phyloP scores from a whole-genome alignment of 1,140 invertebrate species.

The Eubasilissa regina region DNA sequence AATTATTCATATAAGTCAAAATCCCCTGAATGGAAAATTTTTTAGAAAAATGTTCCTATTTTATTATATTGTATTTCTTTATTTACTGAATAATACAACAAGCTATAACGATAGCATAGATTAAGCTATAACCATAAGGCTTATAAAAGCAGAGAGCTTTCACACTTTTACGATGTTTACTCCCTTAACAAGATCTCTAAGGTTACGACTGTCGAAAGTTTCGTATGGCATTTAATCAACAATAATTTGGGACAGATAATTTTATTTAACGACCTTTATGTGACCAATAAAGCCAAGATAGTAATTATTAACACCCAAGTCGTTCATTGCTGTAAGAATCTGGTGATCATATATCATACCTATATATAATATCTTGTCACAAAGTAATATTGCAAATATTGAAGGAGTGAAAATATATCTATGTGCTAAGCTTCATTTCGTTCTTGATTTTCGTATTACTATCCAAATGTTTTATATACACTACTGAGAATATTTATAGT shows the following conservation, averaged over 20 bases:
- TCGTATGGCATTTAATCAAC: slow-evolving; percentile 23
- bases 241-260: slow-evolving; percentile 26
- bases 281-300: slow-evolving; percentile 10
- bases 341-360: too few relatives aligned
- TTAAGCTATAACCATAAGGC: slow-evolving; percentile 10
- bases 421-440: too few relatives aligned
- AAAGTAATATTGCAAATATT: too few relatives aligned
- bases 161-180: slow-evolving; percentile 48
- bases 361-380: too few relatives aligned
- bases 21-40: too few relatives aligned
- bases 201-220: slow-evolving; percentile 26
- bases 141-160: slow-evolving; percentile 33
- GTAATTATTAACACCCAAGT: background rate
- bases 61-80: background rate
- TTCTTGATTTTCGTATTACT: too few relatives aligned
- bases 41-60: background rate
- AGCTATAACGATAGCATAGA: background rate
- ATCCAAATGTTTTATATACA: too few relatives aligned
- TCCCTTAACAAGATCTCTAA: slow-evolving; percentile 35
- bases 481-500: too few relatives aligned
- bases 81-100: background rate
- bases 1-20: too few relatives aligned
- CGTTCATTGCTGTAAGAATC: background rate
- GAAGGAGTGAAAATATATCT: too few relatives aligned
- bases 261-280: slow-evolving; percentile 21